These are phyloP conservation scores for Eupelmus urozonus DNA, from an alignment of 2,888 invertebrate species.

Conservation along the genomic window DNA sequence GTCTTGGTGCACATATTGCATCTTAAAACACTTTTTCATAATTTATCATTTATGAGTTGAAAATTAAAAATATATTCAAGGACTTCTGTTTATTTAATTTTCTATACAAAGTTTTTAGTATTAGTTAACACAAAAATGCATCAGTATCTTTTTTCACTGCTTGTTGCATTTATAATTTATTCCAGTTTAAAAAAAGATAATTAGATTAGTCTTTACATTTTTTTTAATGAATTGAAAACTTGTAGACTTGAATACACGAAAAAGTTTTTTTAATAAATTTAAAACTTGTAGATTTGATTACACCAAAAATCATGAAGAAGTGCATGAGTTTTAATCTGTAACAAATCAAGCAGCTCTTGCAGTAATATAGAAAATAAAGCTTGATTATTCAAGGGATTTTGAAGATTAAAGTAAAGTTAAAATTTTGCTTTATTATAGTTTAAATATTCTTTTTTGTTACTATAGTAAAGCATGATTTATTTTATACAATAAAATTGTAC, in stretches of 20 bases:
- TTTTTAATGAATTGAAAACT: constrained; percentile 3
- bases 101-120: too few species aligned
- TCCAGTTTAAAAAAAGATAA: background rate
- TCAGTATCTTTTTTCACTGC: background rate
- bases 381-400: constrained; percentile 38
- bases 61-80: too few species aligned
- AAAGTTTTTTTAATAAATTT: constrained; percentile 13
- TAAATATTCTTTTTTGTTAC: background rate
- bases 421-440: background rate
- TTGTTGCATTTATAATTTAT: background rate
- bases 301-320: constrained; percentile 46
- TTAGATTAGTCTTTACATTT: background rate
- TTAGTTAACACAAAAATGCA: too few species aligned
- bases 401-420: background rate
- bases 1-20: too few species aligned
- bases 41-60: too few species aligned
- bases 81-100: too few species aligned
- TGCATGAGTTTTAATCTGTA: constrained; percentile 50
- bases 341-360: constrained; percentile 45
- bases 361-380: constrained; percentile 43
- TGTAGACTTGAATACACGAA: constrained; percentile 20
- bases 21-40: too few species aligned
- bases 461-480: background rate
- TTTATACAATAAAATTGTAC: background rate
- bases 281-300: constrained; percentile 15